These are phyloP conservation scores for Oeneis ivallda DNA, from an alignment of 2,888 invertebrate genomes.

Conservation along the genomic window DNA sequence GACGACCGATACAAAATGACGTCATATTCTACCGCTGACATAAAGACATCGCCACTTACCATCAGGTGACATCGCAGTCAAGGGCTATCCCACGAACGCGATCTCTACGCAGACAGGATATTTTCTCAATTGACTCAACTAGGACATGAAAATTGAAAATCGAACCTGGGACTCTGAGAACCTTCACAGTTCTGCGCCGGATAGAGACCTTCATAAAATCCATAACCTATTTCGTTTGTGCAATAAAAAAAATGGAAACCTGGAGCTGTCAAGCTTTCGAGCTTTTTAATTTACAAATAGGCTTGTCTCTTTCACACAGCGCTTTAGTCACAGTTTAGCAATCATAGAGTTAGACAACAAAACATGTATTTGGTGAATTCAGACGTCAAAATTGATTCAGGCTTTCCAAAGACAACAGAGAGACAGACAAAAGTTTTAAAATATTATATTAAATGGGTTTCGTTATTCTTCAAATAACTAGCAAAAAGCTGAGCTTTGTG, in stretches of 20 bases:
- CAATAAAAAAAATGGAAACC: conserved; percentile 20
- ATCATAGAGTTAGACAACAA: neutral
- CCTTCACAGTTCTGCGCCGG: neutral
- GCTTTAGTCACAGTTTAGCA: neutral
- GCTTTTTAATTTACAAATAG: conserved; percentile 44
- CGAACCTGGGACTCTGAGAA: neutral
- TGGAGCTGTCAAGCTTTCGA: conserved; percentile 15
- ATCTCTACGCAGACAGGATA: too few species aligned
- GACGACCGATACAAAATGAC: too few species aligned
- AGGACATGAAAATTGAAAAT: neutral
- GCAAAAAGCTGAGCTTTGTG: too few species aligned
- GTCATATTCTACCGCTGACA: too few species aligned
- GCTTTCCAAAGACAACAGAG: too few species aligned
- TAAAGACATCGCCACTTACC: too few species aligned
- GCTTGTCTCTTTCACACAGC: conserved; percentile 57
- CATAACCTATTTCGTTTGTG: neutral
- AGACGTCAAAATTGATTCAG: too few species aligned
- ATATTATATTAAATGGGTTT: too few species aligned
- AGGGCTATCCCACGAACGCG: too few species aligned
- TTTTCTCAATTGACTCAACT: neutral
- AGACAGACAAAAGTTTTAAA: too few species aligned
- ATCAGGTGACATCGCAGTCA: too few species aligned
- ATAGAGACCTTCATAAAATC: neutral
- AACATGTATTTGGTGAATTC: neutral
- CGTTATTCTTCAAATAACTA: too few species aligned